Evolutionary conservation across 2,888 invertebrate genomes (phyloP).

Genomic region (Tetropium fuscum): DNA sequence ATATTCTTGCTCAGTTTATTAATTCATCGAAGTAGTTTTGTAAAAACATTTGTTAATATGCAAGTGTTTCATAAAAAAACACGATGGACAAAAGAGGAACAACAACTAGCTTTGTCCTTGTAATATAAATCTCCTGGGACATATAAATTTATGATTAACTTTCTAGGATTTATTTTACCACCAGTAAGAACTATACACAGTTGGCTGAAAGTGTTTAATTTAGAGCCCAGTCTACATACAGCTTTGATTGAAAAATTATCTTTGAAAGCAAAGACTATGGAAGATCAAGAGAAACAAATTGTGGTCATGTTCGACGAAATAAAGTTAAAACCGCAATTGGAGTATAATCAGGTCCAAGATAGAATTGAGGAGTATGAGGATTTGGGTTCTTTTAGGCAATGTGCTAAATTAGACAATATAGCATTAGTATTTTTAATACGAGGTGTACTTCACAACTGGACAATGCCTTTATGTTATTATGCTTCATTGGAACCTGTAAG

Average conservation of each 20-base stretch:
- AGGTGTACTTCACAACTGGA: slow-evolving; percentile 4
- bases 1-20: slow-evolving; percentile 1
- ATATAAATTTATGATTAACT: slow-evolving; percentile 9
- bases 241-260: slow-evolving; percentile 40
- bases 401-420: slow-evolving; percentile 30
- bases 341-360: slow-evolving; percentile 31
- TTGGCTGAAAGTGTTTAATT: slow-evolving; percentile 23
- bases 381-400: slow-evolving; percentile 34
- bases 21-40: not conserved
- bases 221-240: slow-evolving; percentile 43
- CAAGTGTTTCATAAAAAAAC: slow-evolving; percentile 4
- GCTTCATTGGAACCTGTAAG: not conserved
- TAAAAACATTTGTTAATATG: slow-evolving; percentile 10
- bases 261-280: slow-evolving; percentile 45
- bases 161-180: not conserved
- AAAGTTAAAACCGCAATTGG: slow-evolving; percentile 32
- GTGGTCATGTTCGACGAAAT: slow-evolving; percentile 42
- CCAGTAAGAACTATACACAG: not conserved
- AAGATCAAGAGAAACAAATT: slow-evolving; percentile 33
- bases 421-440: slow-evolving; percentile 8
- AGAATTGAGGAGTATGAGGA: slow-evolving; percentile 38
- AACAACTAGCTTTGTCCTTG: slow-evolving; percentile 1
- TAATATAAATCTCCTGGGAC: not conserved
- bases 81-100: slow-evolving; percentile 2
- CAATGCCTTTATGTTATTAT: slow-evolving; percentile 3